A percentile compares a stretch with the other conserved stretches of the same genome.
phyloP scores from a whole-genome alignment of 2,888 invertebrate genomes.

The Parnassius mnemosyne region DNA sequence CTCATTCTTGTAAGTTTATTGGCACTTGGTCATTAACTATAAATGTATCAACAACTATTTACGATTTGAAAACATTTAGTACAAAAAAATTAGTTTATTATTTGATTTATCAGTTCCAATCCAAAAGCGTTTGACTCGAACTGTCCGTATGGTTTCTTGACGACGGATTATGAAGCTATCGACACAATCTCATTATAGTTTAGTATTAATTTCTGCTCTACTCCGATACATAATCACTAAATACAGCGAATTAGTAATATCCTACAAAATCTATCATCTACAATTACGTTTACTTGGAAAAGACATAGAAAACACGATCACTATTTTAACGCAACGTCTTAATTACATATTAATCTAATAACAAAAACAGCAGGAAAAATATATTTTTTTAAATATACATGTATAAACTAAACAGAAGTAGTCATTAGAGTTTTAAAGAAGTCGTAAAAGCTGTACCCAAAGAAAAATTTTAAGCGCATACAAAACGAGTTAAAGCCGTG shows the following conservation, averaged over 20 bases:
- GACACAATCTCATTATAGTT: constrained; percentile 2
- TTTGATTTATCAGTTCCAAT: not conserved
- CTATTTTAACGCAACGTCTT: not conserved
- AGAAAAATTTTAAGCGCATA: no score
- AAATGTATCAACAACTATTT: constrained; percentile 2
- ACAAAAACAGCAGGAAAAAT: no score
- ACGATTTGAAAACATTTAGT: not conserved
- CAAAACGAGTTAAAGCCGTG: no score
- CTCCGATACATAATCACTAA: constrained; percentile 3
- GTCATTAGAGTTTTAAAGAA: no score
- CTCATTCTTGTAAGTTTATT: not conserved
- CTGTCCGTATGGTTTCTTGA: not conserved
- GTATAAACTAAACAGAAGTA: no score
- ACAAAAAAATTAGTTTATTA: not conserved
- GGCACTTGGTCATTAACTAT: constrained; percentile 4
- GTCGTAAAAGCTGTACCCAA: no score
- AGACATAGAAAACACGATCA: constrained; percentile 20
- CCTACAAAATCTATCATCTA: not conserved
- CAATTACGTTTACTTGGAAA: not conserved
- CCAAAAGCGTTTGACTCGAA: not conserved
- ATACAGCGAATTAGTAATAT: constrained; percentile 4
- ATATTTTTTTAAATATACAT: no score
- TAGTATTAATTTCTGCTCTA: not conserved
- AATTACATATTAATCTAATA: no score
- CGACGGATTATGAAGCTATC: constrained; percentile 1